Conservation (phyloP, 53 echinoderm and acorn worm genomes). For the Temnopleurus reevesii region DNA sequence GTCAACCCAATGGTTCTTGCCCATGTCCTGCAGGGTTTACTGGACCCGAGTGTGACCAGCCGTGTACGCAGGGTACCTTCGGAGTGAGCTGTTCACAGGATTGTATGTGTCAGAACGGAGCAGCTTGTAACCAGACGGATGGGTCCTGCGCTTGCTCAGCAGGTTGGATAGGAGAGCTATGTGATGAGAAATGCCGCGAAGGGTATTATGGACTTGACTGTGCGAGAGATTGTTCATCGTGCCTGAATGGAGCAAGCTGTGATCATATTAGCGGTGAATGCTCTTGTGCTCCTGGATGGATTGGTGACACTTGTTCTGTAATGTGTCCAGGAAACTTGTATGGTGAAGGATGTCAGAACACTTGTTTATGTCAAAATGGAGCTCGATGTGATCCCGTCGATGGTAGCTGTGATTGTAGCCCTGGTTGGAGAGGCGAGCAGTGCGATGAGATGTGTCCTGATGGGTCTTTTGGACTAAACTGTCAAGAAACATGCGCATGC, state of each 20-base stretch:
- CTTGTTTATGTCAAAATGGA: conserved; percentile 69
- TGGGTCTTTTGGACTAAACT: conserved; percentile 70
- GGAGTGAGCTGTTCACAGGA: conserved; percentile 55
- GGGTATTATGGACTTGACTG: conserved; percentile 69
- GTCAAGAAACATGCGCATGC: conserved; percentile 65
- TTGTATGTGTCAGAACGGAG: conserved; percentile 64
- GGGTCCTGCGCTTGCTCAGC: conserved; percentile 63
- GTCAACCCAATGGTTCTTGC: conserved; percentile 61
- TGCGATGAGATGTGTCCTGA: conserved; percentile 67
- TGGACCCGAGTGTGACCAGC: conserved; percentile 40
- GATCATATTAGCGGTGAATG: conserved; percentile 26
- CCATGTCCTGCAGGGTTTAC: conserved; percentile 59
- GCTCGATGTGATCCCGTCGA: conserved; percentile 67
- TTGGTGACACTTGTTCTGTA: conserved; percentile 7
- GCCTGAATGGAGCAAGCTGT: conserved; percentile 68
- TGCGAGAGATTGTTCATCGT: conserved; percentile 49
- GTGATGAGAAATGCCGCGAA: conserved; percentile 41
- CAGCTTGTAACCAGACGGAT: conserved; percentile 45
- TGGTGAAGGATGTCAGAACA: conserved; percentile 70
- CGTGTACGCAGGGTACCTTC: conserved; percentile 48
- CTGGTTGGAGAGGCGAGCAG: conserved; percentile 64
- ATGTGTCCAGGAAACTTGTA: conserved; percentile 65
- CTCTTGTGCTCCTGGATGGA: conserved; percentile 27
- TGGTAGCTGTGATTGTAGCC: conserved; percentile 72
- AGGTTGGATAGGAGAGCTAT: conserved; percentile 69